Conservation (phyloP, 2,113 vertebrate species). For the Baryphthengus martii region DNA sequence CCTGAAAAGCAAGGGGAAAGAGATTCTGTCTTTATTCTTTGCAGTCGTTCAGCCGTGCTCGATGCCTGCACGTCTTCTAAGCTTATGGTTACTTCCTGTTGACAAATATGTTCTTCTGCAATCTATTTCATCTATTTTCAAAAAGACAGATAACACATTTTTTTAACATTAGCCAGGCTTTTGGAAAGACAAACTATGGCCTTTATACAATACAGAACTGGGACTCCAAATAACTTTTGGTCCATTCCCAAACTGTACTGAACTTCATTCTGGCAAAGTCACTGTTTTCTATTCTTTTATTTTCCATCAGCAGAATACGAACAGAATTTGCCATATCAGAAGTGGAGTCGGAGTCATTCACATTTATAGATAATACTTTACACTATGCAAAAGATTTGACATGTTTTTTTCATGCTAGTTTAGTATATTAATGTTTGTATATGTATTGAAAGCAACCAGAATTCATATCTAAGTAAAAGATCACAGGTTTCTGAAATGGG, state of each 20-base stretch:
- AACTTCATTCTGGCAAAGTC: background rate
- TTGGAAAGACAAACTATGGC: background rate
- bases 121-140: background rate
- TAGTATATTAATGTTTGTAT: background rate
- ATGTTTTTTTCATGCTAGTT: background rate
- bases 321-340: background rate
- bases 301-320: background rate
- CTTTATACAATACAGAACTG: background rate
- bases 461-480: background rate
- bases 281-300: background rate
- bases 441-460: background rate
- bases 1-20: background rate
- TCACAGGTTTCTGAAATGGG: background rate
- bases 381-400: background rate
- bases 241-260: background rate
- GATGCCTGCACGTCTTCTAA: background rate
- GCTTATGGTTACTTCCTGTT: background rate
- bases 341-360: background rate
- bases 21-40: background rate
- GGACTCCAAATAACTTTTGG: background rate
- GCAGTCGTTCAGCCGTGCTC: background rate
- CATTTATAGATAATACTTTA: background rate
- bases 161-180: background rate
- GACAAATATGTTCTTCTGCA: background rate
- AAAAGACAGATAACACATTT: background rate